phyloP scores from a whole-genome alignment of 2,113 vertebrate genomes.

The Ceyx margarethae region DNA sequence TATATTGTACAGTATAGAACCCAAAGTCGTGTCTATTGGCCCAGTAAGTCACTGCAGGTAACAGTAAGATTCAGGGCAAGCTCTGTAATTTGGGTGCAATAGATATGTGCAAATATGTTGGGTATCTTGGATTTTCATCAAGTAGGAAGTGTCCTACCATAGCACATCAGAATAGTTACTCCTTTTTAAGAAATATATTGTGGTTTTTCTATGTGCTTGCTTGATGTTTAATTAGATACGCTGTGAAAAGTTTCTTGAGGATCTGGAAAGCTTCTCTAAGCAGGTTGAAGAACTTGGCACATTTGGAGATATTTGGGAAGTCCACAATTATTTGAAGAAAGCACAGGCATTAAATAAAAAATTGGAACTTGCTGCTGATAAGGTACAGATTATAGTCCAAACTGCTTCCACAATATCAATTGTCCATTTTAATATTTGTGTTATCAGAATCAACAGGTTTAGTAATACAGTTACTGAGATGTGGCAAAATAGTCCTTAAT shows the following conservation, averaged over 20 bases:
- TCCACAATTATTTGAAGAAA: constrained; percentile 83
- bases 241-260: constrained; percentile 80
- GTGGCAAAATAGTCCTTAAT: background rate
- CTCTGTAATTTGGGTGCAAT: background rate
- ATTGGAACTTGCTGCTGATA: constrained; percentile 80
- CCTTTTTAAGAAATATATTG: background rate
- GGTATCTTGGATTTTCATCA: background rate
- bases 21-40: background rate
- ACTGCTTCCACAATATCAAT: background rate
- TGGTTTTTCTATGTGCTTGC: background rate
- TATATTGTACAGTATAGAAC: background rate
- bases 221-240: constrained; percentile 68
- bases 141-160: background rate
- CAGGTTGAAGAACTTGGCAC: constrained; percentile 80
- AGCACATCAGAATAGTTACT: background rate
- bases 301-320: constrained; percentile 78
- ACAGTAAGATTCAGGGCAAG: background rate
- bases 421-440: background rate
- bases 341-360: constrained; percentile 80
- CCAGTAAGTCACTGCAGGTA: background rate
- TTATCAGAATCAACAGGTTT: background rate
- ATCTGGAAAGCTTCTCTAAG: constrained; percentile 79
- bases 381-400: constrained; percentile 70
- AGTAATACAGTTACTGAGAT: background rate
- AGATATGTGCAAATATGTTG: background rate